These are phyloP conservation scores for Entosphenus tridentatus DNA, from an alignment of 2,113 vertebrate genomes.

Conservation along the genomic window DNA sequence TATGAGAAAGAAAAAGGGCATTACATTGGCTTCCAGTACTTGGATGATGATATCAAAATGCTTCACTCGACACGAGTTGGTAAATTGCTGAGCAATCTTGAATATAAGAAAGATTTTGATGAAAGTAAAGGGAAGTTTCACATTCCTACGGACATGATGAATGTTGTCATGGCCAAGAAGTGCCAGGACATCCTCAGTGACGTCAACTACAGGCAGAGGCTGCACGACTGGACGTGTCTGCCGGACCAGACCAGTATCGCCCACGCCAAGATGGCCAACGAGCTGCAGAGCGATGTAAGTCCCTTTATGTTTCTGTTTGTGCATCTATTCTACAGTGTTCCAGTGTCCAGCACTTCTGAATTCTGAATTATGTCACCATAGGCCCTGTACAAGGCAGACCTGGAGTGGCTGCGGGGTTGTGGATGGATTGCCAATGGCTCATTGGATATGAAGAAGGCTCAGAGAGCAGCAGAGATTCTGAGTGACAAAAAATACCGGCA, in stretches of 20 bases:
- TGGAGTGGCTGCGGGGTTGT: constrained; percentile 78
- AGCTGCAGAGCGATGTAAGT: constrained; percentile 77
- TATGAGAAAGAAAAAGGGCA: constrained; percentile 79
- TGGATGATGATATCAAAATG: constrained; percentile 61
- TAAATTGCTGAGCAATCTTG: constrained; percentile 56
- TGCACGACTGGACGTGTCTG: constrained; percentile 80
- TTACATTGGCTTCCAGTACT: constrained; percentile 53
- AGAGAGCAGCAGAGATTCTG: constrained; percentile 50
- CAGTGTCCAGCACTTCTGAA: no score
- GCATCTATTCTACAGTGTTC: no score
- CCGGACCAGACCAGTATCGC: constrained; percentile 49
- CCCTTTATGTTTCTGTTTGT: background rate
- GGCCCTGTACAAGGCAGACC: constrained; percentile 74
- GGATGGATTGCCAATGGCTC: constrained; percentile 79
- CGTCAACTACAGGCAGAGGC: constrained; percentile 46
- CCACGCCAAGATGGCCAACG: constrained; percentile 49
- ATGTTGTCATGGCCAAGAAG: constrained; percentile 60
- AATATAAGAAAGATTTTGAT: constrained; percentile 62
- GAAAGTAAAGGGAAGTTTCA: constrained; percentile 52
- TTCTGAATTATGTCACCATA: constrained; percentile 15
- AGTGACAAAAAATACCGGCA: constrained; percentile 49
- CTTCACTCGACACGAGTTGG: constrained; percentile 52
- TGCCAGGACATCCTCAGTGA: constrained; percentile 87
- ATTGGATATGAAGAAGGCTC: constrained; percentile 1
- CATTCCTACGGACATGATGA: constrained; percentile 70